Evolutionary conservation across 2,888 invertebrate genomes (phyloP).

Genomic region (Belgica antarctica): DNA sequence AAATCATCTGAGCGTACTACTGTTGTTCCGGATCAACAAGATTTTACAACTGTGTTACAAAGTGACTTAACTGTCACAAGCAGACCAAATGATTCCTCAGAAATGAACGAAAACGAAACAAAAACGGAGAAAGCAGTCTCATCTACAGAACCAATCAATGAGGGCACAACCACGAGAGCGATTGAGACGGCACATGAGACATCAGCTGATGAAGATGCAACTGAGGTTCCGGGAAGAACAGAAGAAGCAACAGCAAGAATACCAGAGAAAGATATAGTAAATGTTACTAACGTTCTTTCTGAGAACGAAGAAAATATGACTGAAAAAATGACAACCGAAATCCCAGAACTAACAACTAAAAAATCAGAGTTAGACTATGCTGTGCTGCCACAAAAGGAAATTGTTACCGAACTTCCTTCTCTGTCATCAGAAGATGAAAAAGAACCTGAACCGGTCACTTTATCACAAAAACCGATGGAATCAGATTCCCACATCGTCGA

Average conservation of each 20-base stretch:
- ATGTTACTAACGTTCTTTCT: background rate
- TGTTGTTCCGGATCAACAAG: no score
- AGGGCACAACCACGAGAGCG: no score
- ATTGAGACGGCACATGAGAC: conserved; percentile 44
- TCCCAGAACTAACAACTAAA: conserved; percentile 45
- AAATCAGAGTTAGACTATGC: conserved; percentile 43
- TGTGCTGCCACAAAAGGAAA: conserved; percentile 45
- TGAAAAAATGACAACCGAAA: conserved; percentile 38
- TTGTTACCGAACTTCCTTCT: conserved; percentile 45
- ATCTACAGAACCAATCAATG: background rate
- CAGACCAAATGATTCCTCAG: no score
- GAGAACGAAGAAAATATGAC: background rate
- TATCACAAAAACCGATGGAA: conserved; percentile 42
- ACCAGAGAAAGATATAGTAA: background rate
- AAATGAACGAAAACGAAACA: no score
- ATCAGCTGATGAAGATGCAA: conserved; percentile 45
- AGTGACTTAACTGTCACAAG: no score
- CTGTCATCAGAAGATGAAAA: conserved; percentile 29
- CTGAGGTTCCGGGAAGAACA: conserved; percentile 13
- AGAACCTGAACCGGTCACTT: conserved; percentile 41
- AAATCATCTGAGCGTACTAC: no score
- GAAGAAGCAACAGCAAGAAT: background rate
- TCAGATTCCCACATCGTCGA: conserved; percentile 44
- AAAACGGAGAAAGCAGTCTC: no score
- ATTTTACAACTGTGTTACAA: no score